Evolutionary conservation across 1,140 invertebrate species (phyloP), one percentile per base, ranked within the genome.

Genomic region (Macrocentrus cingulum): DNA sequence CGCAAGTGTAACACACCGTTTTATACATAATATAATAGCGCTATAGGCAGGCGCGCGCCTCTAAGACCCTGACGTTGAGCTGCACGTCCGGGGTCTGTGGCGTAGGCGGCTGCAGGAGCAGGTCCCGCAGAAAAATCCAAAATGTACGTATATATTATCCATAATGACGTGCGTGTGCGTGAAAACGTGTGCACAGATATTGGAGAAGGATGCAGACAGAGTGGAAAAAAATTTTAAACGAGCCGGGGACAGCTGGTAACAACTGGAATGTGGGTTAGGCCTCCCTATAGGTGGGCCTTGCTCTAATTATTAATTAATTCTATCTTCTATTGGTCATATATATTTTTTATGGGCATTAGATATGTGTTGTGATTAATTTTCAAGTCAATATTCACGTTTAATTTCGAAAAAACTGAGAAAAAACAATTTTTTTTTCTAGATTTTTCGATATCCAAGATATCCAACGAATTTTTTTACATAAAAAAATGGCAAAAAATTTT

Each of bases 221-320:
- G 41, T 48, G 37, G 52, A 67, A 61, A 60, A 65, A 65, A 63
- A 53, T 60, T 59, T 63, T 65, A 67, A 69, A 69, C 65, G 65
- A 65, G 70, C 67, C 63, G 52, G 56, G 62, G 70, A 71, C 69
- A 67, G 70, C 71, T 73, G 71, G 71, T 72, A 70, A 66, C 66
- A 64, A 42, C 56, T 69, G 73, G 72, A 77, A 79, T 77, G 75
- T 76, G 73, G 74, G 75, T 77, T 77, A 76, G 74, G 72, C 69
- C 50, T 64, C 63, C 64, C 70, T 65, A 64, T 70, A 72, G 67
- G 64, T 68, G 66, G 64, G 66, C 15, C 39, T 11, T 41, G 73
- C 68, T 77, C 72, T 77, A 77, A 77, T 79, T 76, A 79, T 77
- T 71, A 76, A 76, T 77, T 76, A 76, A 77, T 79, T 72, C 64